Evolutionary conservation across 2,888 invertebrate genomes (phyloP), one percentile per base, ranked within the genome.

Genomic region (Mesorhabditis spiculigera): DNA sequence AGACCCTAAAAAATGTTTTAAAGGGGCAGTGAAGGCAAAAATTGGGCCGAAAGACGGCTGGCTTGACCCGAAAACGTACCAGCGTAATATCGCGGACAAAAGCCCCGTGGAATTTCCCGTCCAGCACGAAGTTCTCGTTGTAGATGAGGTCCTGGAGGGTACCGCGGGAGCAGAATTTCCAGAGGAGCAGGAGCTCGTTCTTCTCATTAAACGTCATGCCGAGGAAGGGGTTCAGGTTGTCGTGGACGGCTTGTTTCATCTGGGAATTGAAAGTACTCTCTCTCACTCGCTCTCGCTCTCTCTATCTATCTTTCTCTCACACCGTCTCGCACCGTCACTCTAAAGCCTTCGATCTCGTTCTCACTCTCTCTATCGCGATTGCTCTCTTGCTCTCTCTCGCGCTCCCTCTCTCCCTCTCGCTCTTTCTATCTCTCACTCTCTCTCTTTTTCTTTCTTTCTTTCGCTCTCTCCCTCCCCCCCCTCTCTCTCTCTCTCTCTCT

Each of bases 191-290:
- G 64, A 80, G 69, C 67, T 78, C 80, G 1, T 71, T 70, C 45
- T 71, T 71, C 63, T 79, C 78, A 43, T 78, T 78, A 72, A 78
- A 80, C 0, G 75, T 71, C 63, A 80, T 72, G 4, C 96, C 96
- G 86, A 96, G 93, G 88, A 96, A 96, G 69, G 93, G 93, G 89
- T 95, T 95, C 76, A 96, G 90, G 88, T 96, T 95, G 87, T 94
- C 94, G 88, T 97, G 95, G 58, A 94, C 91, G 82, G 95, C 88
- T 87, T 95, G 95, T 68, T 95, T 91, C 86, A 96, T 89, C 88
- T 89, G 73, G 16, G 66, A 70, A 71, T 13, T 41, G n/a, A 65
- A 41, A 5, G 41, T 64, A 28, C n/a, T n/a, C n/a, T n/a, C n/a
- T n/a, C n/a, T n/a, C n/a, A n/a, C n/a, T n/a, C n/a, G 28, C 3